Conservation (phyloP, 2,113 vertebrate genomes). For the Dipodomys spectabilis region DNA sequence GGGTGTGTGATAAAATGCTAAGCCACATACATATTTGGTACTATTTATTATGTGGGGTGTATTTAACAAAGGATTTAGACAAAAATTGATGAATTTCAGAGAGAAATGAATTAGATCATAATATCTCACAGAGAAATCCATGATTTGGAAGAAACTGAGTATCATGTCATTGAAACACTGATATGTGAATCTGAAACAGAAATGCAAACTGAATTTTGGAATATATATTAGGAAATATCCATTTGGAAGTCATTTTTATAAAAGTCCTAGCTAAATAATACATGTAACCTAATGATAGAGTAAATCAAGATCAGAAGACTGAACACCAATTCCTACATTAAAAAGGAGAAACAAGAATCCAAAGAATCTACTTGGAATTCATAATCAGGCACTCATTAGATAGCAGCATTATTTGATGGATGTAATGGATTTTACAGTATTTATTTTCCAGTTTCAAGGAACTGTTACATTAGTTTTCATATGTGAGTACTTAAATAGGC, state of each 20-base stretch:
- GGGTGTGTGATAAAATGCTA: background rate
- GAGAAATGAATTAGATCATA: background rate
- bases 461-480: background rate
- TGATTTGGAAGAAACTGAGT: constrained; percentile 6
- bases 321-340: background rate
- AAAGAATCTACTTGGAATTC: background rate
- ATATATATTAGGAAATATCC: background rate
- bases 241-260: background rate
- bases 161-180: background rate
- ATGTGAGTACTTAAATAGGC: background rate
- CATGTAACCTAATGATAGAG: background rate
- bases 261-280: background rate
- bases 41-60: background rate
- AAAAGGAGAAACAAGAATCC: background rate
- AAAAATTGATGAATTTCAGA: background rate
- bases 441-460: constrained; percentile 24
- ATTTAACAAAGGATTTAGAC: background rate
- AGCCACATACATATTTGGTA: background rate
- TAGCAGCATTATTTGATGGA: background rate
- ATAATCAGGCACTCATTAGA: background rate
- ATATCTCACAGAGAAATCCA: background rate
- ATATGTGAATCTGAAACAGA: background rate
- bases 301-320: background rate
- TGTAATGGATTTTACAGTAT: background rate
- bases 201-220: background rate